phyloP scores from a whole-genome alignment of 64 coral and sea anemone genomes.

The Porites australiensis region DNA sequence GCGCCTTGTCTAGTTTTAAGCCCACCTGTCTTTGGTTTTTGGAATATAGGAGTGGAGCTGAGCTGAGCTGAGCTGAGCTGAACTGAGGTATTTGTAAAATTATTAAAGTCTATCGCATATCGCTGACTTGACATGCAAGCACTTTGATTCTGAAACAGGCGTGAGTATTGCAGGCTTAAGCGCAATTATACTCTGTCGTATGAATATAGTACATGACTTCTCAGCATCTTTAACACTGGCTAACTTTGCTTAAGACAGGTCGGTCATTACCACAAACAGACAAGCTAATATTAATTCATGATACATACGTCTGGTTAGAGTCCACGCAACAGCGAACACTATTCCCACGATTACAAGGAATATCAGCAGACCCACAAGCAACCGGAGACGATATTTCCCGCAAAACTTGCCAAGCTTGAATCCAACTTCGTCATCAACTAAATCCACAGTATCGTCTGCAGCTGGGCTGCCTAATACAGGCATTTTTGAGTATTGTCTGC shows the following conservation, averaged over 20 bases:
- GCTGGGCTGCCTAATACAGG: background rate
- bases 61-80: no score
- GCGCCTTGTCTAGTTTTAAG: no score
- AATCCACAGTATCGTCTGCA: background rate
- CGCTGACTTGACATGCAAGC: no score
- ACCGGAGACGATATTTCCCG: background rate
- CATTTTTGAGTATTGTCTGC: background rate
- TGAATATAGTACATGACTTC: no score
- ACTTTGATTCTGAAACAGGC: no score
- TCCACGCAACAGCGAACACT: background rate
- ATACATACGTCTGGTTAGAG: constrained; percentile 2
- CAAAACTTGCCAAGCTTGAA: background rate
- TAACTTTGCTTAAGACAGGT: background rate
- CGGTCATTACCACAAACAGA: background rate
- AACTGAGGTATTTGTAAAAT: no score
- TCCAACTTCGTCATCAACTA: background rate
- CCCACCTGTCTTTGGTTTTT: no score
- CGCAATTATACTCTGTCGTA: no score
- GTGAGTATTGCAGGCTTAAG: no score
- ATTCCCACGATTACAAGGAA: background rate
- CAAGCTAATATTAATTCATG: background rate
- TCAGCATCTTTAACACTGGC: no score
- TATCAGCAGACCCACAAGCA: background rate
- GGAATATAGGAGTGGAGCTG: no score
- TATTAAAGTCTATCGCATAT: no score